Evolutionary conservation across 2,888 invertebrate species (phyloP).

Genomic region (Tanytarsus gracilentus): DNA sequence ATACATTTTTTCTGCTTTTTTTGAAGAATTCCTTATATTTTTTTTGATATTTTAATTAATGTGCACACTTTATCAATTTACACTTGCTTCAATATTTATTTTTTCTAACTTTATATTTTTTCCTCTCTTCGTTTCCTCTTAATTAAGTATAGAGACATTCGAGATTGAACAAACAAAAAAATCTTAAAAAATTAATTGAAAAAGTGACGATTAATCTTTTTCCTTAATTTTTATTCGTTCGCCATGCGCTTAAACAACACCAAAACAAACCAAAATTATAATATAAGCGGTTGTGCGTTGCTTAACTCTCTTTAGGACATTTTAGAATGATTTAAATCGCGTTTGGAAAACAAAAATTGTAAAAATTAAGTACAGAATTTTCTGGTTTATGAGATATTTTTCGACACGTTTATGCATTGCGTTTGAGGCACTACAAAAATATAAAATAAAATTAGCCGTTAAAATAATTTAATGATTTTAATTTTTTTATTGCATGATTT

Average conservation of each 20-base stretch:
- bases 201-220: slow-evolving; percentile 10
- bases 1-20: slow-evolving; percentile 16
- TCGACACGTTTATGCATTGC: no score
- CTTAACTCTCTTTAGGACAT: slow-evolving; percentile 4
- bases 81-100: slow-evolving; percentile 3
- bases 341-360: no score
- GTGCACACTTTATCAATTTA: background rate
- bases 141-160: background rate
- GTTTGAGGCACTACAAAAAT: no score
- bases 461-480: no score
- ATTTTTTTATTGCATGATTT: no score
- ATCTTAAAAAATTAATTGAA: background rate
- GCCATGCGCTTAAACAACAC: slow-evolving; percentile 8
- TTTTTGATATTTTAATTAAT: background rate
- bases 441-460: no score
- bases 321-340: slow-evolving; percentile 1
- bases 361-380: background rate
- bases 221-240: background rate
- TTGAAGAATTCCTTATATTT: background rate
- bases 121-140: background rate
- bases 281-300: slow-evolving; percentile 15
- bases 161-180: slow-evolving; percentile 6
- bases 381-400: background rate
- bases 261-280: slow-evolving; percentile 16
- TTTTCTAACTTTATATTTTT: background rate